A percentile compares a stretch with the other conserved stretches of the same genome.
These are phyloP conservation scores for Sphinx pinastri DNA, from an alignment of 2,888 invertebrate species.

Conservation along the genomic window DNA sequence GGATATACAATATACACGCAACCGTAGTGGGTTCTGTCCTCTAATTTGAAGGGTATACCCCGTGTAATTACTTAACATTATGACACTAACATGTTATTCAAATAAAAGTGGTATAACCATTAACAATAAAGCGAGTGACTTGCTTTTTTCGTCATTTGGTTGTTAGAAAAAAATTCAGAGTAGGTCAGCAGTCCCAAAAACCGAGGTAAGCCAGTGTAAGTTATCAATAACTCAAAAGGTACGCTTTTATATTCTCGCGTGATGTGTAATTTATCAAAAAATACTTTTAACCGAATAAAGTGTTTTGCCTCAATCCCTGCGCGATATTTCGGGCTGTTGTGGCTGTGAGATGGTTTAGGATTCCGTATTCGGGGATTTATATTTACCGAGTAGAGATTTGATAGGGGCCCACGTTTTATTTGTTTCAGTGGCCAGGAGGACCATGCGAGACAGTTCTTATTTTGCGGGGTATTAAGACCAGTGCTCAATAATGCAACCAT, in stretches of 20 bases:
- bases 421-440: no score
- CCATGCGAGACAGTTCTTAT: no score
- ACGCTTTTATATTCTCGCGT: not conserved
- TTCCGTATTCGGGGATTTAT: not conserved
- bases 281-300: not conserved
- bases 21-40: no score
- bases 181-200: not conserved
- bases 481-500: no score
- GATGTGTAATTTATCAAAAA: not conserved
- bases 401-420: no score
- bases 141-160: not conserved
- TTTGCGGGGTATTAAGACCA: no score
- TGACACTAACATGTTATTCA: no score
- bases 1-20: no score
- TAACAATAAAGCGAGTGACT: not conserved
- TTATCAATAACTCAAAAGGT: not conserved
- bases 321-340: not conserved
- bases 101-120: no score
- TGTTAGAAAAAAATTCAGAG: not conserved
- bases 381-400: not conserved
- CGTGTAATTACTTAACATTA: no score
- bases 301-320: not conserved
- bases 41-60: no score
- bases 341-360: not conserved
- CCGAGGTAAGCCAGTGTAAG: not conserved